These are phyloP conservation scores for Adoxophyes honmai DNA, from an alignment of 1,140 invertebrate genomes.

Conservation along the genomic window DNA sequence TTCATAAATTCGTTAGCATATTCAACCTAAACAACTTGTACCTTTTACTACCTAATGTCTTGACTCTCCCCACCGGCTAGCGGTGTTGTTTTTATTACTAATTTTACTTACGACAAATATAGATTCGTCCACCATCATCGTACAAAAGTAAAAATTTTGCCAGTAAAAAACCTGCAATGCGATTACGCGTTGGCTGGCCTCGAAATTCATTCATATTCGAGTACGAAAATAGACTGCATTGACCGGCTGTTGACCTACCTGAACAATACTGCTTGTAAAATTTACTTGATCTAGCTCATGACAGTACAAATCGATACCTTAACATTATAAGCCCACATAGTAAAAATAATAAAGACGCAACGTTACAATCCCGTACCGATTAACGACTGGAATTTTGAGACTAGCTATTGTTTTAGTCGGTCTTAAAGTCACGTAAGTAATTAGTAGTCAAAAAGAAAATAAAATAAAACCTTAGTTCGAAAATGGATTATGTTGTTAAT, in stretches of 20 bases:
- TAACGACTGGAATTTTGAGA: slow-evolving; percentile 42
- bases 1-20: no score
- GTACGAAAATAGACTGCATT: slow-evolving; percentile 12
- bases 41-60: no score
- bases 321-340: no score
- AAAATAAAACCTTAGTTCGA: slow-evolving; percentile 15
- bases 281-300: background rate
- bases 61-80: no score
- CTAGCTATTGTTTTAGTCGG: slow-evolving; percentile 61
- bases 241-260: background rate
- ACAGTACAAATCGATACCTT: no score
- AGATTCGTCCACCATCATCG: no score
- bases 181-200: background rate
- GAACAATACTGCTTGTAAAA: background rate
- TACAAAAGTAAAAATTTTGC: background rate
- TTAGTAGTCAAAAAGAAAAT: slow-evolving; percentile 17
- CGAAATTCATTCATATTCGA: background rate
- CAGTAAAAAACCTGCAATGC: background rate
- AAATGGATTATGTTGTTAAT: slow-evolving; percentile 7
- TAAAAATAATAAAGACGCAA: no score
- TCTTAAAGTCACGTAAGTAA: slow-evolving; percentile 19
- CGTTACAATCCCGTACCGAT: no score
- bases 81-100: no score
- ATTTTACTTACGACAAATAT: no score
- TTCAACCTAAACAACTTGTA: no score